Base-by-base conservation (phyloP, 2,888 invertebrate species). In the Uropetala carovei region DNA sequence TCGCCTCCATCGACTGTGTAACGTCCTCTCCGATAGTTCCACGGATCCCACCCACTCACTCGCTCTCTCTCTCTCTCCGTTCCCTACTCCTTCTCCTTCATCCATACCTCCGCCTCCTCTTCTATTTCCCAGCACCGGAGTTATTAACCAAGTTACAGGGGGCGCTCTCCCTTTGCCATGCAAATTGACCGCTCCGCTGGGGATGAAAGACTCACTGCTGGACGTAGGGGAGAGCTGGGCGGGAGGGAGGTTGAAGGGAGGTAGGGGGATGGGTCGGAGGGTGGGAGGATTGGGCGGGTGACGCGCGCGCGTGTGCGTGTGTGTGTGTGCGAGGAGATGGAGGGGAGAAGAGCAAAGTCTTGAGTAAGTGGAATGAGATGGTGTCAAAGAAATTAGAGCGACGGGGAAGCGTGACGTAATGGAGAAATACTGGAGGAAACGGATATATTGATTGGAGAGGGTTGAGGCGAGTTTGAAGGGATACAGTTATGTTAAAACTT, bases 61-160 rank as follows among this genome's bases (percentile, higher is more conserved):
- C 27, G 8, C 11, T n/a, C 13, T 18, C 30, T 30, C 10, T 13
- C 27, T 30, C 11, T n/a, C 13, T 18, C 30, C 82, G 4, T 30
- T 43, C 43, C 30, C 82, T 43, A 16, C 82, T 43, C 30, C 81
- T 13, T 4, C 81, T 0, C 0, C 22, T n/a, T 30, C n/a, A n/a
- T 11, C 75, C 18, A 14, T 75, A n/a, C 8, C 56, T 58, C 85
- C 27, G 14, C 58, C 57, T 56, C 43, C 30, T 60, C 86, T 30
- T 57, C 56, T 60, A 58, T 30, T n/a, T 59, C 86, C 86, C 60
- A 13, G 58, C 22, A 13, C 14, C 86, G 89, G 27, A 89, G 89
- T 89, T 89, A 89, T 89, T 64, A 89, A 89, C 43, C 89, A 89
- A 89, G 89, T 89, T 89, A 89, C 86, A 14, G 60, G 27, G 86